Conservation (phyloP, 2,113 vertebrate species). For the Siphamia tubifer region DNA sequence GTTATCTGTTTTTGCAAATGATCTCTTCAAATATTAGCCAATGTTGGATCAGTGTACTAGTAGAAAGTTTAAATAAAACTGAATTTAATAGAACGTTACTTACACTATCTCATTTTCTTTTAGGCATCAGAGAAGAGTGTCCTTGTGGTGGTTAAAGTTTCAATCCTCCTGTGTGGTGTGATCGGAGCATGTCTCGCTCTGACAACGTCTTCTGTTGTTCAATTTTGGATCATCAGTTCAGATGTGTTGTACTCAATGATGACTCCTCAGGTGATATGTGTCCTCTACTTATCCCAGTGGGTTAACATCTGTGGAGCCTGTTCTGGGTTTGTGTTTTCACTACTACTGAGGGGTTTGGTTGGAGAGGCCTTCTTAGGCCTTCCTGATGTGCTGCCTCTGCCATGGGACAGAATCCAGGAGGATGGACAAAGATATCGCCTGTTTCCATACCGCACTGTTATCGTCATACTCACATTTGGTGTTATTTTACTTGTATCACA, state of each 20-base stretch:
- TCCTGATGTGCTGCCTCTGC: constrained; percentile 33
- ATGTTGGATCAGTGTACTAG: too few relatives aligned
- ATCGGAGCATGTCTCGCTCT: constrained; percentile 62
- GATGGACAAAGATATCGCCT: constrained; percentile 5
- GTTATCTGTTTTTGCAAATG: too few relatives aligned
- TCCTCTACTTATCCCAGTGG: constrained; percentile 53
- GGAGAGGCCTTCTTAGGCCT: constrained; percentile 31
- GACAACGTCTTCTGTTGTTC: constrained; percentile 56
- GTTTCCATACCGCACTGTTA: constrained; percentile 43
- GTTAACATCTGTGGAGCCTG: constrained; percentile 71
- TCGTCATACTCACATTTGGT: constrained; percentile 12
- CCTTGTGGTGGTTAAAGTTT: constrained; percentile 64
- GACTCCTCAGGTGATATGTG: constrained; percentile 78
- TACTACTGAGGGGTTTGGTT: constrained; percentile 28
- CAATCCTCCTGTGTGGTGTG: constrained; percentile 68
- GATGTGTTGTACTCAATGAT: constrained; percentile 77
- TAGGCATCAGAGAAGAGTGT: constrained; percentile 78
- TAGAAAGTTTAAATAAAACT: too few relatives aligned
- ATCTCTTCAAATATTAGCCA: too few relatives aligned
- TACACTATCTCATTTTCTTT: background rate
- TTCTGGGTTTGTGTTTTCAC: constrained; percentile 35
- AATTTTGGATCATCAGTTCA: constrained; percentile 75
- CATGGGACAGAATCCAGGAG: constrained; percentile 22
- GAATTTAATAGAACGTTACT: background rate
- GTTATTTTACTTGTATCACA: constrained; percentile 1